Evolutionary conservation across 2,888 invertebrate genomes (phyloP), one percentile per base, ranked within the genome.

Genomic region (Brachypalpus laphriformis): DNA sequence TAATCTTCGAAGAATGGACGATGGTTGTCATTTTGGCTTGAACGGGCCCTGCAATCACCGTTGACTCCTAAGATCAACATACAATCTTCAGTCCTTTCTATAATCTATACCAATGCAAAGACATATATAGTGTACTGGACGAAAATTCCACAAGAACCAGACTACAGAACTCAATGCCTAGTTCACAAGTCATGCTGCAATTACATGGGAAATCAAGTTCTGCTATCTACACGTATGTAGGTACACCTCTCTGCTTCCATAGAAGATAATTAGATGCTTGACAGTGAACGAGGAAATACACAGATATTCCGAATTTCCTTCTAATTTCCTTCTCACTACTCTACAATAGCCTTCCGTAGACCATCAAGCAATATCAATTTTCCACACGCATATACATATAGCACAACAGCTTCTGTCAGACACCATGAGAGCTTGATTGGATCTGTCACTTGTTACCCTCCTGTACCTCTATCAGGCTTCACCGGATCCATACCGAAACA

Each of bases 391-490:
- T 25, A 25, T 4, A 25, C 5, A 5, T 25, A 25, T 25, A 25
- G 5, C 25, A 5, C 5, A 25, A 3, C 7, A 40, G 56, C 37
- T 47, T 4, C 37, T 37, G 28, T 63, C 57, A 71, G 42, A 45
- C 20, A 16, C 65, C 56, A 66, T 18, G n/a, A 37, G 37, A 45
- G 31, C 59, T 54, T 82, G 82, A 82, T 82, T 82, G 82, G 66
- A 82, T 72, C 82, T 82, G 82, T 82, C 82, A 82, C 77, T 82
- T 72, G 77, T 82, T 82, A 82, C 77, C 61, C 77, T 66, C 59
- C 76, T 56, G 65, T 59, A 76, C 76, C 56, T 71, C 63, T 71
- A 47, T 71, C 76, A 66, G 42, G 42, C 68, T 40, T 45, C 45
- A 45, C 47, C 77, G 45, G 65, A 71, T 76, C 63, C 63, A 70